A percentile compares a stretch with the other conserved stretches of the same genome.
Conservation (phyloP, 2,113 vertebrate genomes). For the Diadophis punctatus region DNA sequence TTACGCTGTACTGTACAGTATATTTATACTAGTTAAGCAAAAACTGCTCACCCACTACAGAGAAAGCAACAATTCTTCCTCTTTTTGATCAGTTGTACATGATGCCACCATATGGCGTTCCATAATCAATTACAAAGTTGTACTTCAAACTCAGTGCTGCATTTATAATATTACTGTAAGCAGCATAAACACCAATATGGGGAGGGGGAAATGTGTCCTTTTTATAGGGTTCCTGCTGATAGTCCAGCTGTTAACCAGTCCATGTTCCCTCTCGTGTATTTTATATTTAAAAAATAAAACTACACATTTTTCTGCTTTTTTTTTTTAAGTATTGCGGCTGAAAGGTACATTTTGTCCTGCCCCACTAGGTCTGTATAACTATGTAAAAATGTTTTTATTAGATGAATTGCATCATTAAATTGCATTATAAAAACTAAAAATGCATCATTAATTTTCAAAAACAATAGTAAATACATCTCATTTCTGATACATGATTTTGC, state of each 20-base stretch:
- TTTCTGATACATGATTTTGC: slow-evolving; percentile 84
- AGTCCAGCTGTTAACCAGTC: slow-evolving; percentile 54
- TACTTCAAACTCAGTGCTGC: slow-evolving; percentile 59
- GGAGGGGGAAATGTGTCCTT: slow-evolving; percentile 62
- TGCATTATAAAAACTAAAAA: slow-evolving; percentile 99
- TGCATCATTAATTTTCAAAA: slow-evolving; percentile 99
- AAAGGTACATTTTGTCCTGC: slow-evolving; percentile 80
- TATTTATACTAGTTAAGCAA: slow-evolving; percentile 50
- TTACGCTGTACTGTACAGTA: background rate
- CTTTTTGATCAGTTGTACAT: slow-evolving; percentile 55
- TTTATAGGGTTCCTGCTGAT: slow-evolving; percentile 64
- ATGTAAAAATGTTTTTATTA: slow-evolving; percentile 92
- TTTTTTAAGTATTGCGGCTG: slow-evolving; percentile 48
- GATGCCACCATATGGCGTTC: slow-evolving; percentile 55
- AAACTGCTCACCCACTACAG: slow-evolving; percentile 9
- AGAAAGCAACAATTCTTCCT: slow-evolving; percentile 39
- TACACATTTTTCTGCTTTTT: slow-evolving; percentile 57
- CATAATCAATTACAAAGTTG: slow-evolving; percentile 56
- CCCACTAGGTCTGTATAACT: slow-evolving; percentile 83
- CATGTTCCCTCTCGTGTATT: slow-evolving; percentile 37
- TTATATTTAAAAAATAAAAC: slow-evolving; percentile 55
- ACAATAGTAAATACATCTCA: slow-evolving; percentile 94
- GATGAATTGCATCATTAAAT: slow-evolving; percentile 99
- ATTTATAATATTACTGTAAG: slow-evolving; percentile 51
- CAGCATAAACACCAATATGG: slow-evolving; percentile 55